phyloP scores from a whole-genome alignment of 2,888 invertebrate genomes.

The Anticlea derivata region DNA sequence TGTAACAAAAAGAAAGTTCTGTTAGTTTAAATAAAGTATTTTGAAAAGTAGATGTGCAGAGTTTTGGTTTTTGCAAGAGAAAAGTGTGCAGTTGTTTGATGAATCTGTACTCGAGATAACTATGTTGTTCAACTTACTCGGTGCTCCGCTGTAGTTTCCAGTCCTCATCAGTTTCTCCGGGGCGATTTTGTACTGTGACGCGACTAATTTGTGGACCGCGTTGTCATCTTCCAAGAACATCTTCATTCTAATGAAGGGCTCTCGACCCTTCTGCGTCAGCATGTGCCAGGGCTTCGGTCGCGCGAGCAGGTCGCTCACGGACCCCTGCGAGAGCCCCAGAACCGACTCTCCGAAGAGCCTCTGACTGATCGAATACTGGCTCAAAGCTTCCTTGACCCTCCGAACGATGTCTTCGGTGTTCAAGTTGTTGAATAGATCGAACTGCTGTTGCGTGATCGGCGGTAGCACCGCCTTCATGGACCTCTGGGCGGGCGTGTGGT shows the following conservation, averaged over 20 bases:
- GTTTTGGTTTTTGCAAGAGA: neutral
- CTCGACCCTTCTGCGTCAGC: slow-evolving; percentile 98
- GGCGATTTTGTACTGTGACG: slow-evolving; percentile 98
- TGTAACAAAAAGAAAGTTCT: slow-evolving; percentile 52
- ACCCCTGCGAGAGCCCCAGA: slow-evolving; percentile 97
- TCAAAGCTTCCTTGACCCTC: slow-evolving; percentile 96
- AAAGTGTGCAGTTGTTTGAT: neutral
- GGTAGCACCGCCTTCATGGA: slow-evolving; percentile 98
- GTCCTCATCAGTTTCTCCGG: slow-evolving; percentile 99
- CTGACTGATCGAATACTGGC: slow-evolving; percentile 98
- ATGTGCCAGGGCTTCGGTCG: slow-evolving; percentile 99
- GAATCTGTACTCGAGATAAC: neutral
- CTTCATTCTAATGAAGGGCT: slow-evolving; percentile 99
- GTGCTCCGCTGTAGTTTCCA: slow-evolving; percentile 94
- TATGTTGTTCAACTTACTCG: slow-evolving; percentile 85
- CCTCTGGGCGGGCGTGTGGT: slow-evolving; percentile 92
- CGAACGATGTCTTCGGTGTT: slow-evolving; percentile 99
- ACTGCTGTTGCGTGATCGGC: slow-evolving; percentile 99
- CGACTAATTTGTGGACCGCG: slow-evolving; percentile 96
- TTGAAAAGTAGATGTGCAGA: neutral
- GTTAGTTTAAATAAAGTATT: neutral
- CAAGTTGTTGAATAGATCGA: slow-evolving; percentile 98
- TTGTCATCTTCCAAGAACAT: slow-evolving; percentile 98
- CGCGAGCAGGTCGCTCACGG: slow-evolving; percentile 98
- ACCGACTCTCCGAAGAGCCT: slow-evolving; percentile 99